Evolutionary conservation across 1,140 invertebrate genomes (phyloP), one percentile per base, ranked within the genome.

Genomic region (Uloborus diversus): DNA sequence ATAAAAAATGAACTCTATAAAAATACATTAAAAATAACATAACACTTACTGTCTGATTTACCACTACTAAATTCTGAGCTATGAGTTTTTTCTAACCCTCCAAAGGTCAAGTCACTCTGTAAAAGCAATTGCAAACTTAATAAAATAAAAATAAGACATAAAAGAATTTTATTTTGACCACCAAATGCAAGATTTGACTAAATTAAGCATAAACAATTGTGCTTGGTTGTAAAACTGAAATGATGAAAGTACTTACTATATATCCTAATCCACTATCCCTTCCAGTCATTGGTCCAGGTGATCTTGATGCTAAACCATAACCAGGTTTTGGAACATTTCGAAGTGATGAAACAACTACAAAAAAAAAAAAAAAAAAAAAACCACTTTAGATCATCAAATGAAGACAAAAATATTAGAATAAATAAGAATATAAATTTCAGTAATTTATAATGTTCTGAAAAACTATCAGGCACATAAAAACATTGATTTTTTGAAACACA

Each of bases 41-140:
- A n/a, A n/a, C 89, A 92, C 91, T 93, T 89, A 94, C 94, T 93
- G 88, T 97, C 94, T 81, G 94, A 96, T 89, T 96, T 96, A 87
- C 94, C 94, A 87, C 94, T 95, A 87, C 94, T 95, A 89, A 97
- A 95, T 88, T 97, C 95, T 80, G 94, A 96, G 90, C 94, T 96
- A 89, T 96, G 95, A 79, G 94, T 96, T 90, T 96, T 96, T 88
- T 95, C 94, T 87, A 96, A 90, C 68, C 93, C 59, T 42, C 49
- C 69, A 73, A 65, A 81, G 33, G 42, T 57, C 28, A 66, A 56
- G 11, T 81, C 79, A 65, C 79, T 70, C 56, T 79, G 27, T 30
- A 79, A n/a, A 32, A 32, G 28, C 4, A 13, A 61, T 25, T 27
- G 20, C 11, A 23, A 61, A n/a, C 3, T 17, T 14, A 28, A 47